Evolutionary conservation across 1,140 invertebrate species (phyloP).

Genomic region (Drosophila pseudoobscura): DNA sequence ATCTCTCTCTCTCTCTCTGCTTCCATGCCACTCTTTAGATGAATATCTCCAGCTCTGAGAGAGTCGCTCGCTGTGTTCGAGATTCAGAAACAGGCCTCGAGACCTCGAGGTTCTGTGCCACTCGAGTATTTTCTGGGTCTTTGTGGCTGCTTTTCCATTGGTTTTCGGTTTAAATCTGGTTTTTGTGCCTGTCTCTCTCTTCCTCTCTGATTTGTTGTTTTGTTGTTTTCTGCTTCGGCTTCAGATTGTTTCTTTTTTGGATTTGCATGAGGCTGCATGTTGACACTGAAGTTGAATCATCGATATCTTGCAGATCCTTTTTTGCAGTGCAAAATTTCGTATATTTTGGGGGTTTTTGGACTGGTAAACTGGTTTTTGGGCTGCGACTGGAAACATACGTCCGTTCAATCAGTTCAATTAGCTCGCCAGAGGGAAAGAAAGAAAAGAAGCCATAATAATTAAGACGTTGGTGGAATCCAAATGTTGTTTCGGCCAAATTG

Average conservation of each 20-base stretch:
- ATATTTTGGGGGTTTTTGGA: constrained; percentile 63
- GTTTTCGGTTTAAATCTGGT: constrained; percentile 70
- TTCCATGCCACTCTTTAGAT: too few relatives aligned
- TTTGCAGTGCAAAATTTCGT: constrained; percentile 58
- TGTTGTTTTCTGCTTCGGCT: constrained; percentile 36
- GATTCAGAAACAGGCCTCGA: background rate
- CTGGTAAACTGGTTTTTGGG: constrained; percentile 52
- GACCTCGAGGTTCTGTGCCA: constrained; percentile 46
- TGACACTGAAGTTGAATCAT: constrained; percentile 62
- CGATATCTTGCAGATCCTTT: constrained; percentile 72
- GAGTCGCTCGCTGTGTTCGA: background rate
- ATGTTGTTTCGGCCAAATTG: constrained; percentile 55
- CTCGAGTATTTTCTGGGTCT: constrained; percentile 24
- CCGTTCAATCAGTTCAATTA: constrained; percentile 49
- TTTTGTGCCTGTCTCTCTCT: constrained; percentile 35
- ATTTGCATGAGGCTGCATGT: constrained; percentile 59
- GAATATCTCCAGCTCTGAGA: too few relatives aligned
- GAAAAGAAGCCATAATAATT: constrained; percentile 62
- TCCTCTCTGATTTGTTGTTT: constrained; percentile 14
- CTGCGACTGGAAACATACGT: constrained; percentile 19
- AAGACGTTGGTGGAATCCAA: constrained; percentile 57
- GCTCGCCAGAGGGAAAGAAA: background rate
- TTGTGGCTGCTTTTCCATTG: constrained; percentile 55
- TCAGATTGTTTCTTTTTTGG: constrained; percentile 59
- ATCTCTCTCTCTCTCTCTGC: too few relatives aligned